These are phyloP conservation scores for Protobothrops flavoviridis DNA, from an alignment of 2,113 vertebrate species.

Conservation along the genomic window DNA sequence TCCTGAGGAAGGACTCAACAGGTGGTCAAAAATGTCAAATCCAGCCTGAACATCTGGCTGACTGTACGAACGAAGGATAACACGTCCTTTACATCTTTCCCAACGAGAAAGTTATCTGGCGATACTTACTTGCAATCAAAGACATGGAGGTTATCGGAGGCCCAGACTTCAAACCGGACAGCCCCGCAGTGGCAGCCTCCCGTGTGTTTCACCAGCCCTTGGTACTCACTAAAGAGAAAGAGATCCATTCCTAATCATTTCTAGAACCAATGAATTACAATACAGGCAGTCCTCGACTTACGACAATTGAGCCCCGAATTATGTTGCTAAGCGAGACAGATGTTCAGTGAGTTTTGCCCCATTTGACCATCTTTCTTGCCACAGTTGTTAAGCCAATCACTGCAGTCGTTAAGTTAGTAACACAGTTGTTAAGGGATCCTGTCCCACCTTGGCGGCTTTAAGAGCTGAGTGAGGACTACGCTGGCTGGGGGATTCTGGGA, in stretches of 20 bases:
- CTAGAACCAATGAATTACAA: neutral
- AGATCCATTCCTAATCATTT: neutral
- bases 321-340: neutral
- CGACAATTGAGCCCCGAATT: neutral
- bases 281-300: neutral
- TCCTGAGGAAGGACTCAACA: too few species aligned
- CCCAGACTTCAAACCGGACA: constrained; percentile 88
- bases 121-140: constrained; percentile 94
- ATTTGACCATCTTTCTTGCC: neutral
- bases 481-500: too few species aligned
- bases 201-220: constrained; percentile 83
- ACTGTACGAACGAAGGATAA: too few species aligned
- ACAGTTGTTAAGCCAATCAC: neutral
- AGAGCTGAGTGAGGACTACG: too few species aligned
- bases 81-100: neutral
- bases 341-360: neutral
- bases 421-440: too few species aligned
- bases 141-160: constrained; percentile 82
- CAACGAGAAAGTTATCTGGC: neutral
- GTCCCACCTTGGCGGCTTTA: too few species aligned
- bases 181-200: constrained; percentile 95
- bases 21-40: too few species aligned
- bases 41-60: too few species aligned
- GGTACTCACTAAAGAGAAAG: constrained; percentile 70
- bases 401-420: neutral